Evolutionary conservation across 2,797 vertebrate genomes (phyloP).

Genomic region (Sphaeramia orbicularis): DNA sequence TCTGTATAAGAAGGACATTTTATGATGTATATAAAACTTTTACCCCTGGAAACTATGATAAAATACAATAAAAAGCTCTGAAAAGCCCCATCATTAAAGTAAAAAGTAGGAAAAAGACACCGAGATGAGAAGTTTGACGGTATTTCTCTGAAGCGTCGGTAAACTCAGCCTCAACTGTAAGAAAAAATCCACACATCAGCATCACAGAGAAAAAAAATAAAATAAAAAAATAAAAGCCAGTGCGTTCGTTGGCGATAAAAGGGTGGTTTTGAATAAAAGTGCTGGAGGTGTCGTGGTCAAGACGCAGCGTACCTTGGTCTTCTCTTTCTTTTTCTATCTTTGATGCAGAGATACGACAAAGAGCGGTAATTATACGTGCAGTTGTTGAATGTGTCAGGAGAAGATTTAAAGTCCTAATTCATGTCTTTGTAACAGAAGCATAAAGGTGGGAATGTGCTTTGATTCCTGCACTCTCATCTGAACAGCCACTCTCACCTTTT

Average conservation of each 20-base stretch:
- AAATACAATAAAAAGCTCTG: no score
- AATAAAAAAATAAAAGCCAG: constrained; percentile 1
- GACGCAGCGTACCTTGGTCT: background rate
- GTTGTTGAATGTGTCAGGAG: constrained; percentile 16
- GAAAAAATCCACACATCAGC: background rate
- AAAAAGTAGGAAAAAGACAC: no score
- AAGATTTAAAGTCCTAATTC: constrained; percentile 13
- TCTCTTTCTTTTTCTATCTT: background rate
- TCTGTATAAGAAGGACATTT: no score
- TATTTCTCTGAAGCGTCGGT: no score
- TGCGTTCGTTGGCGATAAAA: background rate
- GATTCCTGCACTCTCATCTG: constrained; percentile 12
- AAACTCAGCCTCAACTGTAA: no score
- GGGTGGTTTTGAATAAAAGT: background rate
- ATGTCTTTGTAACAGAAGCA: constrained; percentile 32
- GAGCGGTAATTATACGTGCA: constrained; percentile 2
- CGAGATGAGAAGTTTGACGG: no score
- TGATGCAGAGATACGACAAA: background rate
- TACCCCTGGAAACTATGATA: no score
- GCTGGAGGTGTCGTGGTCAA: background rate
- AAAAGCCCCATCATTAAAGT: no score
- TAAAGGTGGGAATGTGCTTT: constrained; percentile 30
- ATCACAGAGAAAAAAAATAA: constrained; percentile 3
- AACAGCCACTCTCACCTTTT: background rate
- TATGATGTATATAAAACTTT: no score